phyloP scores from a whole-genome alignment of 2,888 invertebrate species.

The Salpingus planirostris region DNA sequence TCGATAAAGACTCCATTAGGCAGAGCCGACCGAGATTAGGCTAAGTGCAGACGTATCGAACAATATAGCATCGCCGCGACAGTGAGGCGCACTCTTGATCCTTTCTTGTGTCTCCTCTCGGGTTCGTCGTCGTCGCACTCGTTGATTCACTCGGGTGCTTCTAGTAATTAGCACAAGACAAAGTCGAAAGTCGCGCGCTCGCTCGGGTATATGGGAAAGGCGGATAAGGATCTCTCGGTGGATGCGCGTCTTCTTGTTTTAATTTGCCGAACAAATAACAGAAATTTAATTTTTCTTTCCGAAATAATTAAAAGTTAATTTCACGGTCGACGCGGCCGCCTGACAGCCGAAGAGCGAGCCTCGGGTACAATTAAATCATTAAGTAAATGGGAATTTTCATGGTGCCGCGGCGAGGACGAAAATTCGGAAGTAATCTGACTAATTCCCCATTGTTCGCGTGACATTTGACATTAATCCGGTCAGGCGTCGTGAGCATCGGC shows the following conservation, averaged over 20 bases:
- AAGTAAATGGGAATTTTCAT: slow-evolving; percentile 36
- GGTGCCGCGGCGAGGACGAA: slow-evolving; percentile 23
- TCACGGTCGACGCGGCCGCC: slow-evolving; percentile 29
- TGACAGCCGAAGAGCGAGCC: slow-evolving; percentile 27
- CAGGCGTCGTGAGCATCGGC: no score
- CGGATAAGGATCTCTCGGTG: slow-evolving; percentile 6
- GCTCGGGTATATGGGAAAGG: no score
- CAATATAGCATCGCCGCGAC: slow-evolving; percentile 3
- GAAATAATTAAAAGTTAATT: slow-evolving; percentile 39
- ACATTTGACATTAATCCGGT: slow-evolving; percentile 17
- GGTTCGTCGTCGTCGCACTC: no score
- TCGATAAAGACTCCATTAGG: slow-evolving; percentile 29
- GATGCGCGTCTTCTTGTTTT: slow-evolving; percentile 17
- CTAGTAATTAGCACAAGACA: no score
- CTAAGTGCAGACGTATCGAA: slow-evolving; percentile 21
- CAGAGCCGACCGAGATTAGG: slow-evolving; percentile 23
- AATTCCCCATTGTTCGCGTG: slow-evolving; percentile 26
- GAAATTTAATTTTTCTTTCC: slow-evolving; percentile 26
- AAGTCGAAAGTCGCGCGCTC: no score
- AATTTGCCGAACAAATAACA: slow-evolving; percentile 25
- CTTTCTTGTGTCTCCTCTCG: neutral
- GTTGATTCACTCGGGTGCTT: no score
- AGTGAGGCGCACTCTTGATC: slow-evolving; percentile 1
- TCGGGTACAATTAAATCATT: slow-evolving; percentile 35
- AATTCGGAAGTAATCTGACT: slow-evolving; percentile 29